Percentiles rank a stretch among this genome's conserved stretches.
Evolutionary conservation across 2,113 vertebrate species (phyloP).

Genomic region (Charina bottae): DNA sequence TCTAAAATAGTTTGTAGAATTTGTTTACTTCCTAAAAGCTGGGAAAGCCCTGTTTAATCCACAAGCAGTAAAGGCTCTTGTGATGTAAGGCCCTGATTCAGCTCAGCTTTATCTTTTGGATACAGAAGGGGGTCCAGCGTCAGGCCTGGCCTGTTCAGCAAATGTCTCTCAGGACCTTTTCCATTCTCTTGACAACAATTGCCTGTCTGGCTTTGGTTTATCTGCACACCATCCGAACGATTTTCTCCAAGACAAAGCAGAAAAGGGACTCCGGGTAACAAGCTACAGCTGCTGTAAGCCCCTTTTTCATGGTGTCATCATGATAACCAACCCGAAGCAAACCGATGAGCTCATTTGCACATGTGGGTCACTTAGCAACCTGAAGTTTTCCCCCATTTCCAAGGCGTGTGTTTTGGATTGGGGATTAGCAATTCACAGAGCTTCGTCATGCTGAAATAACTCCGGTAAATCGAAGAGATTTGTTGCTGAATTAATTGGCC

Average conservation of each 20-base stretch:
- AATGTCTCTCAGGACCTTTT: neutral
- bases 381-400: constrained; percentile 1
- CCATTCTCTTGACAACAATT: neutral
- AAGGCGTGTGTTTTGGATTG: neutral
- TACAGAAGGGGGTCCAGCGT: neutral
- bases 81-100: neutral
- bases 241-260: neutral
- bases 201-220: neutral
- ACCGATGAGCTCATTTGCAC: constrained; percentile 11
- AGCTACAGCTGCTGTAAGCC: fast-evolving
- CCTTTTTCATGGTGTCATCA: fast-evolving
- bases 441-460: constrained; percentile 29
- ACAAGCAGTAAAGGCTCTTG: neutral
- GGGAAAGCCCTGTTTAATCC: neutral
- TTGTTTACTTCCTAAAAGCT: neutral
- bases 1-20: neutral
- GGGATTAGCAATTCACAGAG: fast-evolving
- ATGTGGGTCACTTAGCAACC: neutral
- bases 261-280: neutral
- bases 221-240: neutral
- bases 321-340: neutral
- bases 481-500: constrained; percentile 33
- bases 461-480: constrained; percentile 19
- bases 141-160: neutral
- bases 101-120: neutral